These are phyloP conservation scores for Alexandromys fortis DNA, from an alignment of 2,113 vertebrate genomes.

Conservation along the genomic window DNA sequence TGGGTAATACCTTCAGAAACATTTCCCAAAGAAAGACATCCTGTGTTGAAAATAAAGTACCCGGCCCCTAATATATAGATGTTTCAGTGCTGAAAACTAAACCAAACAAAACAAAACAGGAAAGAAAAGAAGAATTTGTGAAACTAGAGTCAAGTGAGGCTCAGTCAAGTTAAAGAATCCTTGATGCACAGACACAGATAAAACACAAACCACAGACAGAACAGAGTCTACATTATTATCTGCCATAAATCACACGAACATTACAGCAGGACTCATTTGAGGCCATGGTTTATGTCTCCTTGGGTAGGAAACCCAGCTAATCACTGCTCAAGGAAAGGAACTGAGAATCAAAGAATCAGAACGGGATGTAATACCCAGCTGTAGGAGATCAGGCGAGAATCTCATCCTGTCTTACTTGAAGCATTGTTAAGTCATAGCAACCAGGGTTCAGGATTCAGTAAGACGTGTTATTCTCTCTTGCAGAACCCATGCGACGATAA, in stretches of 20 bases:
- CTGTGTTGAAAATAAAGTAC: not conserved
- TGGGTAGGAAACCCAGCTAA: not conserved
- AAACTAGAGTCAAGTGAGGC: not conserved
- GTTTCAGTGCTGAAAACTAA: not conserved
- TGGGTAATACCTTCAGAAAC: not conserved
- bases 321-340: not conserved
- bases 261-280: not conserved
- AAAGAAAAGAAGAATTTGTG: not conserved
- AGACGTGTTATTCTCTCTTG: not conserved
- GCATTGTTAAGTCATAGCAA: not conserved
- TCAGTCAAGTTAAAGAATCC: not conserved
- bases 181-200: not conserved
- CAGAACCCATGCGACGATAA: conserved; percentile 91
- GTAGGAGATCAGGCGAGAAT: not conserved
- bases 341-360: not conserved
- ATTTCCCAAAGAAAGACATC: not conserved
- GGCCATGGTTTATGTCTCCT: not conserved
- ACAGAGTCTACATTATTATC: not conserved
- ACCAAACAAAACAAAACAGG: not conserved
- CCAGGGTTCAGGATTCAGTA: not conserved
- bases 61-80: not conserved
- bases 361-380: not conserved
- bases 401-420: not conserved
- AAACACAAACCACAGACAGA: not conserved
- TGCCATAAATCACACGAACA: not conserved